These are phyloP conservation scores for Lepidochrysops patricia DNA, from an alignment of 2,888 invertebrate genomes.

Conservation along the genomic window DNA sequence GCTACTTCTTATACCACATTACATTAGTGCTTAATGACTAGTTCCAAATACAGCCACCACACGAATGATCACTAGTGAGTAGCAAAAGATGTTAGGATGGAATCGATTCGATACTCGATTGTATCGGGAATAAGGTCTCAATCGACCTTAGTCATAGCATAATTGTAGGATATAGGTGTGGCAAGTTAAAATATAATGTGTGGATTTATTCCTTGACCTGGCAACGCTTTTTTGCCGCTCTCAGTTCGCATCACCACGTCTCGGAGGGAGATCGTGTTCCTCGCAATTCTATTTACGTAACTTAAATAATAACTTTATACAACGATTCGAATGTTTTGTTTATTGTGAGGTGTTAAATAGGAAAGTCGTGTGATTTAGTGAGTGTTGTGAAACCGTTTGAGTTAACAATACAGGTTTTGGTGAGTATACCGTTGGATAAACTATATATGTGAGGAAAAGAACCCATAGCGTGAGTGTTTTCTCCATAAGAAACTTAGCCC, in stretches of 20 bases:
- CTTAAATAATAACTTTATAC: neutral
- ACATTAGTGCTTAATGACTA: no score
- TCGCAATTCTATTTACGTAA: neutral
- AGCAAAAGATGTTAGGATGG: no score
- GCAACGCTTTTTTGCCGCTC: constrained; percentile 4
- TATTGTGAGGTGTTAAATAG: neutral
- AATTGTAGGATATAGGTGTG: no score
- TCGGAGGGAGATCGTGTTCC: neutral
- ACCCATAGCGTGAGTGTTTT: neutral
- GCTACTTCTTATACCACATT: no score
- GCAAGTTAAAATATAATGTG: neutral
- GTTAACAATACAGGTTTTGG: neutral
- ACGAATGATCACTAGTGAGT: no score
- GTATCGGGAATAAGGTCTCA: no score
- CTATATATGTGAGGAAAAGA: neutral
- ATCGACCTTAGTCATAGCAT: no score
- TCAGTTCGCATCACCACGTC: neutral
- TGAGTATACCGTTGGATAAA: constrained; percentile 1
- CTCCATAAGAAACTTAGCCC: no score
- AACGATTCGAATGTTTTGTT: neutral
- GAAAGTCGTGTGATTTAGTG: neutral
- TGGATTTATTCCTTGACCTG: neutral
- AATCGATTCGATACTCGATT: no score
- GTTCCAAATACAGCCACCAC: no score
- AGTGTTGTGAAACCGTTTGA: constrained; percentile 3